Conservation (phyloP, 2,113 vertebrate species). For the Corythoichthys intestinalis region DNA sequence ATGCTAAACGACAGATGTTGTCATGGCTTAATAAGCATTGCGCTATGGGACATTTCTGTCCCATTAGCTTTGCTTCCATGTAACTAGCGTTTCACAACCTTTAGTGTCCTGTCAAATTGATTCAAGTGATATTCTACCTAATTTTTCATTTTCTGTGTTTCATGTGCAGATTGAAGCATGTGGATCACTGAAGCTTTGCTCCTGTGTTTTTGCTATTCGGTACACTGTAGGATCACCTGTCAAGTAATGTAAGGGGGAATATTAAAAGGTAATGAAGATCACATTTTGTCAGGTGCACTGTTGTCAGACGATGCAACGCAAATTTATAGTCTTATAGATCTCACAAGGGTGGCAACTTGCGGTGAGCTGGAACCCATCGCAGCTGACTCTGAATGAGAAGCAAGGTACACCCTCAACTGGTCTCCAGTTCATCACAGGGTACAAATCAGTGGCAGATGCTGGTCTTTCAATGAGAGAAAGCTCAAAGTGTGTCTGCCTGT, state of each 20-base stretch:
- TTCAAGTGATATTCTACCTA: conserved; percentile 21
- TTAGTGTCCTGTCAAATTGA: conserved; percentile 10
- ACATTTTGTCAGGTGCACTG: neutral
- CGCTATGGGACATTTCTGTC: conserved; percentile 35
- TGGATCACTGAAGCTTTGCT: neutral
- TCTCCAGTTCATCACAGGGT: no score
- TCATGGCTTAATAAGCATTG: conserved; percentile 31
- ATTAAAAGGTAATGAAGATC: neutral
- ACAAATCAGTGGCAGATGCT: no score
- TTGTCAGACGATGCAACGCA: neutral
- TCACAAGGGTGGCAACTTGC: no score
- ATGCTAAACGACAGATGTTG: conserved; percentile 36
- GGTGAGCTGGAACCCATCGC: no score
- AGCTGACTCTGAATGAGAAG: no score
- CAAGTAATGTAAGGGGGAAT: neutral
- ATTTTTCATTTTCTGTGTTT: neutral
- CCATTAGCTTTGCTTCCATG: conserved; percentile 26
- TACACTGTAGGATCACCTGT: neutral
- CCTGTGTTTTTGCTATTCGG: neutral
- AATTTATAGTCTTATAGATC: conserved; percentile 5
- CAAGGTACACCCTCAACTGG: no score
- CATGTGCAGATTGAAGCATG: neutral
- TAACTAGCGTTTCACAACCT: conserved; percentile 26
- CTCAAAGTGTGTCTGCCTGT: no score
- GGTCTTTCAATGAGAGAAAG: no score